Percentiles rank a stretch among this genome's conserved stretches.
These are phyloP conservation scores for Steinernema scapterisci DNA, from an alignment of 2,888 invertebrate genomes.

Conservation along the genomic window DNA sequence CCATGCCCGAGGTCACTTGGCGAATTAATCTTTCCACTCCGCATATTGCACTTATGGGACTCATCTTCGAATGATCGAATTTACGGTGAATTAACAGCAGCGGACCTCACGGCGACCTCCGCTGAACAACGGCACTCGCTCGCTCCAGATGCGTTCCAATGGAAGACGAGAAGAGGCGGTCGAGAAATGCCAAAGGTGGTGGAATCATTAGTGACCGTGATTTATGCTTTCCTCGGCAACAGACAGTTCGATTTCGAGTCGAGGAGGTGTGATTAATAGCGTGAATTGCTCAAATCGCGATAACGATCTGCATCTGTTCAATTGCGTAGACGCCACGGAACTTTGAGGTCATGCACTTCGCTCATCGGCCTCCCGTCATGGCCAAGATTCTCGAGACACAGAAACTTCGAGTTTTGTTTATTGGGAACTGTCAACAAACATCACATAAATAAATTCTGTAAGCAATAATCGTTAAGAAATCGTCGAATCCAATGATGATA, in stretches of 20 bases:
- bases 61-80: background rate
- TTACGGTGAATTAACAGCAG: background rate
- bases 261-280: conserved; percentile 29
- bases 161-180: background rate
- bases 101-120: too few relatives aligned
- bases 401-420: background rate
- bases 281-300: conserved; percentile 22
- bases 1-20: conserved; percentile 14
- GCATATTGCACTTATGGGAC: background rate
- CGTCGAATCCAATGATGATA: conserved; percentile 9
- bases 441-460: background rate
- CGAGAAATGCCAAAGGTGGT: conserved; percentile 27
- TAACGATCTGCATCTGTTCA: conserved; percentile 13
- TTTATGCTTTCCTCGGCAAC: conserved; percentile 26
- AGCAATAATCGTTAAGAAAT: background rate
- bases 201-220: conserved; percentile 16
- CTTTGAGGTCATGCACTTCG: conserved; percentile 17
- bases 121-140: background rate
- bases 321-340: conserved; percentile 3
- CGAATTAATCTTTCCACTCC: conserved; percentile 18
- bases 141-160: background rate
- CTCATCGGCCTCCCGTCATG: background rate
- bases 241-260: background rate
- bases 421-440: conserved; percentile 2
- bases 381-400: background rate